Evolutionary conservation across 1,140 invertebrate species (phyloP), one percentile per base, ranked within the genome.

Genomic region (Oncopodura yosiiana): DNA sequence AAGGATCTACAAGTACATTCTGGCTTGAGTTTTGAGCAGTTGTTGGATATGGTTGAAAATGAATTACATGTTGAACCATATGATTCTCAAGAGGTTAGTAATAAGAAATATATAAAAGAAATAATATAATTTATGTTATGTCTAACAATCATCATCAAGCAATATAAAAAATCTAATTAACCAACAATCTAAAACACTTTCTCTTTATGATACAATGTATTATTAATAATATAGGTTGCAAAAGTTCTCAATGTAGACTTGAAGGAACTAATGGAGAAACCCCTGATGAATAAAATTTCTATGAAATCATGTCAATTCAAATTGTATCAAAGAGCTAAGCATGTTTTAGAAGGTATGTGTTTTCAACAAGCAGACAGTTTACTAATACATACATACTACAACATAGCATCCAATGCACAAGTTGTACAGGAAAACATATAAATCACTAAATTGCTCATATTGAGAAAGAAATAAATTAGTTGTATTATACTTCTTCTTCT

Each of bases 271-370:
- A 75, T 80, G 59, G 65, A 77, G 38, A 68, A 72, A 48, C 84
- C 79, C 49, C 72, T 89, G 14, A 81, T 82, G 48, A 69, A 71
- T 48, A 83, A 86, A 64, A 87, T 61, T 27, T 45, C 51, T 1
- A 37, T 43, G 85, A 18, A 76, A 72, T 55, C 69, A 82, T 60
- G 69, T 77, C 72, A 74, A 53, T 94, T 96, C 69, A 85, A 89
- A 69, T 71, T 96, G 4, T 74, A 77, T 57, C 80, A 94, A 65
- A 76, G 95, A 60, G 87, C 88, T 2, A 69, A 82, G 12, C 95
- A 99, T 69, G 94, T 99, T 32, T 91, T 83, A 67, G 71, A 78
- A 71, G 80, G 80, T 81, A 71, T 71, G n/a, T n/a, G n/a, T n/a
- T n/a, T n/a, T n/a, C n/a, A n/a, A n/a, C n/a, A n/a, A n/a, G n/a